These are phyloP conservation scores for Sinohyriopsis cumingii DNA, from an alignment of 2,888 invertebrate species.

Conservation along the genomic window DNA sequence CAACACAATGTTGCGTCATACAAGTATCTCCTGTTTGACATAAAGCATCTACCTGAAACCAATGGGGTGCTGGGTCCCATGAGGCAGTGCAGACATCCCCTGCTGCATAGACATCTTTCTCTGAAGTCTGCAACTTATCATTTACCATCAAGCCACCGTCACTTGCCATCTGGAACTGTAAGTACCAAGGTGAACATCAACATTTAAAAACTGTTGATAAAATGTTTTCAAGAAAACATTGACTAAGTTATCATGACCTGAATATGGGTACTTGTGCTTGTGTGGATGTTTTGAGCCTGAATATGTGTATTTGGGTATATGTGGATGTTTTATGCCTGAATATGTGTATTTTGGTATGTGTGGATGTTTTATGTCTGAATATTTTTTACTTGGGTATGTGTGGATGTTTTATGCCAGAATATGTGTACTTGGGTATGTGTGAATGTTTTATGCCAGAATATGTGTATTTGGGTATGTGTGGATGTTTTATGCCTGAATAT, in stretches of 20 bases:
- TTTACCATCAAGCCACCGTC: slow-evolving; percentile 92
- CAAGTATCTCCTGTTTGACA: not conserved
- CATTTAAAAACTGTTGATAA: not conserved
- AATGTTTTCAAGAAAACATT: not conserved
- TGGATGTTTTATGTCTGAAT: too few species aligned
- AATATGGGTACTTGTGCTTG: not conserved
- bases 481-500: too few species aligned
- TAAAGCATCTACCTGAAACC: slow-evolving; percentile 64
- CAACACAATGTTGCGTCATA: too few species aligned
- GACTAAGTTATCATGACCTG: not conserved
- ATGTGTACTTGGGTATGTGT: too few species aligned
- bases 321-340: too few species aligned
- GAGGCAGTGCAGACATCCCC: slow-evolving; percentile 93
- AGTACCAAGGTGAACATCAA: slow-evolving; percentile 5
- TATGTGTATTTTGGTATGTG: too few species aligned
- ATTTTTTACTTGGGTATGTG: too few species aligned
- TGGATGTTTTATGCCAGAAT: too few species aligned
- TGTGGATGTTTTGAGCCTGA: too few species aligned
- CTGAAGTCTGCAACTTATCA: slow-evolving; percentile 87
- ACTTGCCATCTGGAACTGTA: slow-evolving; percentile 65
- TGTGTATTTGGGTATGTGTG: too few species aligned
- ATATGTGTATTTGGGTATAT: too few species aligned
- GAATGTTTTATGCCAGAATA: too few species aligned
- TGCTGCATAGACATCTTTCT: slow-evolving; percentile 89
- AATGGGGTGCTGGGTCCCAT: slow-evolving; percentile 77